Evolutionary conservation across 2,113 vertebrate species (phyloP).

Genomic region (Acanthisitta chloris): DNA sequence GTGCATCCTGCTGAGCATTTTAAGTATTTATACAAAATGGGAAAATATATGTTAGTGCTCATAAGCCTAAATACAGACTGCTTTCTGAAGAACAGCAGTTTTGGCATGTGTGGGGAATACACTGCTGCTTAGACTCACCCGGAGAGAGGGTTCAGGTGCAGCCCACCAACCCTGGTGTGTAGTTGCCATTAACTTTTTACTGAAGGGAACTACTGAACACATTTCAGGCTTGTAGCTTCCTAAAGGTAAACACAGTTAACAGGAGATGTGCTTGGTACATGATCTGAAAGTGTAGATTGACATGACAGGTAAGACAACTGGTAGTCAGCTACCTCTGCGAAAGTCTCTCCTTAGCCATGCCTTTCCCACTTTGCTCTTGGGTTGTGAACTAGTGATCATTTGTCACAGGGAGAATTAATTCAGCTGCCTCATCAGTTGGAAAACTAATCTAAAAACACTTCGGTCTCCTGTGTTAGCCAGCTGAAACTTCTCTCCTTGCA

Average conservation of each 20-base stretch:
- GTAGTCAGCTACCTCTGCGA: not conserved
- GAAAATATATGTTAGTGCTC: not conserved
- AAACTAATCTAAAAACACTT: not conserved
- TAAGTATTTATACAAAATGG: not conserved
- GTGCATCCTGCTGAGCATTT: rapidly evolving
- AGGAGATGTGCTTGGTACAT: not conserved
- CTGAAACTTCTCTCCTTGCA: not conserved
- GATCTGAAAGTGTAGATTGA: slow-evolving; percentile 4
- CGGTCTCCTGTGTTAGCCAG: not conserved
- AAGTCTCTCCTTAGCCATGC: not conserved
- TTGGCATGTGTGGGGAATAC: not conserved
- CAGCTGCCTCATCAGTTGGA: not conserved
- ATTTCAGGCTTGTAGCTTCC: not conserved
- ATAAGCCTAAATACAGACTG: not conserved
- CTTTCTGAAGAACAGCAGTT: not conserved
- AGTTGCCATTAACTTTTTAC: not conserved
- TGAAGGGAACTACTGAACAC: not conserved
- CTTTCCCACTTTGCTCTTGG: not conserved
- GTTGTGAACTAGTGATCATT: not conserved
- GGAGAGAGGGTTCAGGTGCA: not conserved
- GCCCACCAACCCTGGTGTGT: not conserved
- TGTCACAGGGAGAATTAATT: not conserved
- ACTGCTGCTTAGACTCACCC: rapidly evolving
- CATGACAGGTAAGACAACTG: not conserved
- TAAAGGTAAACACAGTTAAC: not conserved